A percentile compares a stretch with the other conserved stretches of the same genome.
These are phyloP conservation scores for Cheilosia scutellata DNA, from an alignment of 2,888 invertebrate genomes.

Conservation along the genomic window DNA sequence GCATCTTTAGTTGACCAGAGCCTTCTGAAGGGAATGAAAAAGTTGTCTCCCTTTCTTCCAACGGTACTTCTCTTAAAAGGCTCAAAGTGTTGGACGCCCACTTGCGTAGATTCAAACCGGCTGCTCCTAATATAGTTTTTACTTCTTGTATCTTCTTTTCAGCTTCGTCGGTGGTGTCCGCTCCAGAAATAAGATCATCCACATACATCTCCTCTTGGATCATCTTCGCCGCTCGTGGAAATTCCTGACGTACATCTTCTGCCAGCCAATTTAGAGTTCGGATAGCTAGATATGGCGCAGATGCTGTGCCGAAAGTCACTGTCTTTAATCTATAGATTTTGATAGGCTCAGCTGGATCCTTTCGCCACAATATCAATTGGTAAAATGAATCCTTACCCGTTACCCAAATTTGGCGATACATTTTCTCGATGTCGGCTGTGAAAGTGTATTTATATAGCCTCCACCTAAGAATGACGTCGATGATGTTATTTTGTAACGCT, in stretches of 20 bases:
- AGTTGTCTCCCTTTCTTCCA: conserved; percentile 10
- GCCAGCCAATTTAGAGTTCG: conserved; percentile 7
- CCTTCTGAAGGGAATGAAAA: conserved; percentile 17
- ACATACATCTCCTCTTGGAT: conserved; percentile 17
- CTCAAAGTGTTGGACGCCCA: conserved; percentile 10
- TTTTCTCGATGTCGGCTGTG: conserved; percentile 72
- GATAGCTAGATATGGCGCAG: conserved; percentile 26
- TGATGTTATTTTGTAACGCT: conserved; percentile 2
- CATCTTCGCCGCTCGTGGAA: neutral
- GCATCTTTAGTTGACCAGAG: too few species aligned
- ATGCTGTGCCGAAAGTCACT: conserved; percentile 6
- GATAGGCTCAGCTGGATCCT: neutral
- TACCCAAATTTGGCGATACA: conserved; percentile 11
- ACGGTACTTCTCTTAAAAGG: neutral
- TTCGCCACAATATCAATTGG: conserved; percentile 10
- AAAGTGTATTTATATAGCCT: conserved; percentile 66
- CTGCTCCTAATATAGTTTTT: neutral
- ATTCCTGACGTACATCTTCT: neutral
- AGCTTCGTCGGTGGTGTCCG: neutral
- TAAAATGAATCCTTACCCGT: neutral
- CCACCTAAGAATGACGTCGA: conserved; percentile 13
- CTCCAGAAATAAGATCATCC: conserved; percentile 12
- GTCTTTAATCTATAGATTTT: conserved; percentile 1
- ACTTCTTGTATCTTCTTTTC: neutral
- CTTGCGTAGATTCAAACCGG: conserved; percentile 15